These are phyloP conservation scores for Vimba vimba DNA, from an alignment of 2,113 vertebrate species.

Conservation along the genomic window DNA sequence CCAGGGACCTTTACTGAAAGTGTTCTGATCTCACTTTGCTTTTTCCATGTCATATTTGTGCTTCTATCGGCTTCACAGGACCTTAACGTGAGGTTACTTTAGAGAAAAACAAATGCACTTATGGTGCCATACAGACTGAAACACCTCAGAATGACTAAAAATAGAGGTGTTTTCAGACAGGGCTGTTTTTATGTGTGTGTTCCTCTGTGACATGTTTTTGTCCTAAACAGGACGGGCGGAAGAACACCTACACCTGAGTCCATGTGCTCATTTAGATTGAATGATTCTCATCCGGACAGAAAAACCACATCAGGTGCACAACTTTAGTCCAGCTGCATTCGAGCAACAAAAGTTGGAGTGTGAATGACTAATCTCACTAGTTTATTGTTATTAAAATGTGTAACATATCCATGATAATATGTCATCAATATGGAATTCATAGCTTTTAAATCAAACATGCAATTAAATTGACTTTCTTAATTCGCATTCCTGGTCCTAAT, in stretches of 20 bases:
- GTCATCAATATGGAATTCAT: not conserved
- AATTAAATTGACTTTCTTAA: not conserved
- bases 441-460: not conserved
- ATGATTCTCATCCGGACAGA: not conserved
- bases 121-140: slow-evolving; percentile 21
- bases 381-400: not conserved
- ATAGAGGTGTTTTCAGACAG: slow-evolving; percentile 50
- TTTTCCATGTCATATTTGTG: slow-evolving; percentile 26
- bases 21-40: slow-evolving; percentile 17
- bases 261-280: slow-evolving; percentile 41
- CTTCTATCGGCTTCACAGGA: not conserved
- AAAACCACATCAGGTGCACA: slow-evolving; percentile 26
- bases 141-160: slow-evolving; percentile 45
- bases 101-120: not conserved
- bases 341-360: no score
- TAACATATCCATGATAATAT: not conserved
- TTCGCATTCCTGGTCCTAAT: not conserved
- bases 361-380: not conserved
- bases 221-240: slow-evolving; percentile 40
- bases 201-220: slow-evolving; percentile 38
- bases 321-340: not conserved
- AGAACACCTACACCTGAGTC: slow-evolving; percentile 39
- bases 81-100: slow-evolving; percentile 27
- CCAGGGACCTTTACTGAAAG: not conserved
- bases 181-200: slow-evolving; percentile 38